Evolutionary conservation across 2,113 vertebrate genomes (phyloP), one percentile per base, ranked within the genome.

Genomic region (Sebastes fasciatus): DNA sequence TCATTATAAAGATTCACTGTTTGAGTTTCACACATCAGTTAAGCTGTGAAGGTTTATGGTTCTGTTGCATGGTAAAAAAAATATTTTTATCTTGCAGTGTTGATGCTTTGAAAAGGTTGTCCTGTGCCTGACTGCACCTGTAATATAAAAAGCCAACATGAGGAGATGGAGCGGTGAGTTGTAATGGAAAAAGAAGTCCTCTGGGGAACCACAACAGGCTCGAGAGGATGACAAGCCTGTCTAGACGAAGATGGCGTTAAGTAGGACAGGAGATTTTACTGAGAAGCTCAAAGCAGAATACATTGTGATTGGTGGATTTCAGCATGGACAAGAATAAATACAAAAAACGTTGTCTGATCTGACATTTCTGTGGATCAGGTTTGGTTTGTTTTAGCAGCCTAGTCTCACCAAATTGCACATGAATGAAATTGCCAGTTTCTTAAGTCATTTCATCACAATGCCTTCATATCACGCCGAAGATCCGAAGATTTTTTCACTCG

Each of bases 191-290:
- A 7, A 55, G 11, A 14, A 4, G 10, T n/a, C 73, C 78, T 65
- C 69, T 10, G 51, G 51, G 68, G 69, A 70, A 69, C 21, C 17
- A 0, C 12, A 12, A 0, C 40, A 3, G 58, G 21, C 77, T 16
- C 19, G 14, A 71, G 67, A 58, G 77, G 48, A 64, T 17, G 19
- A 9, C 9, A 5, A 19, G 77, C n/a, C 34, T 13, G 57, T 62
- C 45, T 62, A 6, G 10, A 19, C 46, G 1, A 34, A 72, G 40
- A 23, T 58, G 4, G 67, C 48, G 48, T 26, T 34, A 79, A 64
- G 58, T 79, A 71, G 77, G 67, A 71, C 77, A 71, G 48, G 6
- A 46, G 66, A 19, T 3, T 34, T 26, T 45, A 5, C 42, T 48
- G 4, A 14, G 11, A 51, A 42, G 45, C 63, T 54, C 34, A n/a